phyloP scores from a whole-genome alignment of 2,888 invertebrate species.

The Hedychridium roseum region DNA sequence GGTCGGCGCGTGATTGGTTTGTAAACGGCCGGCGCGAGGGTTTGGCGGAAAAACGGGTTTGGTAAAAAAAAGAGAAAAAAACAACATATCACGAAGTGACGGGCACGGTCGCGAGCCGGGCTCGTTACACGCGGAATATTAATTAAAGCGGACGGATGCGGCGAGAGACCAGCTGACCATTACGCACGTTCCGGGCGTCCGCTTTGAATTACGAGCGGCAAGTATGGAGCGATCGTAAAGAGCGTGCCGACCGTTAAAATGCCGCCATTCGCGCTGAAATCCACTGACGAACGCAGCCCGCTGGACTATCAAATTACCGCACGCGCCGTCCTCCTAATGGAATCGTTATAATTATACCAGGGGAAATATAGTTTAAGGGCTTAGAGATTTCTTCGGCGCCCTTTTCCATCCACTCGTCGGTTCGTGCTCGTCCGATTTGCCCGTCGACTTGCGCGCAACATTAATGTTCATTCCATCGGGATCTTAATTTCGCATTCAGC shows the following conservation, averaged over 20 bases:
- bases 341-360: too few species aligned
- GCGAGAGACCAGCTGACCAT: constrained; percentile 18
- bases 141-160: constrained; percentile 25
- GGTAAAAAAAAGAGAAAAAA: too few species aligned
- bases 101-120: too few species aligned
- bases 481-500: constrained; percentile 32
- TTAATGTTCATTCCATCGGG: constrained; percentile 23
- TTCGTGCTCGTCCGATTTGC: background rate
- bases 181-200: constrained; percentile 35
- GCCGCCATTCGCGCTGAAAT: constrained; percentile 20
- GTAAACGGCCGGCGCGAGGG: constrained; percentile 46
- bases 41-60: too few species aligned
- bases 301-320: too few species aligned
- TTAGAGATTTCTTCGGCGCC: too few species aligned
- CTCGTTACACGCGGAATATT: constrained; percentile 36
- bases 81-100: too few species aligned
- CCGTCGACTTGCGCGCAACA: constrained; percentile 5
- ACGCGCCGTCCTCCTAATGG: too few species aligned
- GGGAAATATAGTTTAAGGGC: too few species aligned
- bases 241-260: constrained; percentile 11
- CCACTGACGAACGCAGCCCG: too few species aligned
- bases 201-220: constrained; percentile 39
- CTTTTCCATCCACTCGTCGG: too few species aligned
- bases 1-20: constrained; percentile 49
- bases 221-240: constrained; percentile 41